Evolutionary conservation across 2,888 invertebrate species (phyloP).

Genomic region (Brachypterus glaber): DNA sequence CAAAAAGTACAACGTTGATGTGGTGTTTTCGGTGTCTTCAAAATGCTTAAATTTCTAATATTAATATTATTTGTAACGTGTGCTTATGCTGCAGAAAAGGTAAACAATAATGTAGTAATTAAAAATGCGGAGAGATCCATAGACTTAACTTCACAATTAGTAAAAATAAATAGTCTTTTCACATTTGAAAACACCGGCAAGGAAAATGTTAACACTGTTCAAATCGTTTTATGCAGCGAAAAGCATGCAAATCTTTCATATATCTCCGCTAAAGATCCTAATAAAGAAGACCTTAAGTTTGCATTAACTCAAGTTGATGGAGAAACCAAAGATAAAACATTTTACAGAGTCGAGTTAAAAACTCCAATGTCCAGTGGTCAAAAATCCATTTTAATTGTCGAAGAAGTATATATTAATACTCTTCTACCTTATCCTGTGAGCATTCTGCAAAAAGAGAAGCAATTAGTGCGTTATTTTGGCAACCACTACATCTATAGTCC

Average conservation of each 20-base stretch:
- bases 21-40: constrained; percentile 5
- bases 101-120: constrained; percentile 53
- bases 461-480: constrained; percentile 80
- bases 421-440: constrained; percentile 77
- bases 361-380: constrained; percentile 52
- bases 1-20: constrained; percentile 7
- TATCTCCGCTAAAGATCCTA: constrained; percentile 58
- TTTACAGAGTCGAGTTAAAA: constrained; percentile 42
- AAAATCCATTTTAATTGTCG: constrained; percentile 52
- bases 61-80: constrained; percentile 18
- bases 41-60: constrained; percentile 24
- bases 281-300: constrained; percentile 47
- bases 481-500: constrained; percentile 77
- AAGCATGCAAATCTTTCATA: constrained; percentile 59
- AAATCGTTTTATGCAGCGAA: constrained; percentile 59
- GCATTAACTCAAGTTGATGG: constrained; percentile 42
- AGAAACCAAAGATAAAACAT: constrained; percentile 34
- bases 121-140: constrained; percentile 79
- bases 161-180: constrained; percentile 70
- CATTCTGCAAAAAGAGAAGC: constrained; percentile 89
- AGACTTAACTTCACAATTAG: constrained; percentile 81
- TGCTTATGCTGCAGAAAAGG: constrained; percentile 20
- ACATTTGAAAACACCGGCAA: constrained; percentile 77
- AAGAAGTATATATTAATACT: constrained; percentile 65
- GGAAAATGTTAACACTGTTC: constrained; percentile 57